Evolutionary conservation across 2,888 invertebrate genomes (phyloP), one percentile per base, ranked within the genome.

Genomic region (Ectobius pallidus): DNA sequence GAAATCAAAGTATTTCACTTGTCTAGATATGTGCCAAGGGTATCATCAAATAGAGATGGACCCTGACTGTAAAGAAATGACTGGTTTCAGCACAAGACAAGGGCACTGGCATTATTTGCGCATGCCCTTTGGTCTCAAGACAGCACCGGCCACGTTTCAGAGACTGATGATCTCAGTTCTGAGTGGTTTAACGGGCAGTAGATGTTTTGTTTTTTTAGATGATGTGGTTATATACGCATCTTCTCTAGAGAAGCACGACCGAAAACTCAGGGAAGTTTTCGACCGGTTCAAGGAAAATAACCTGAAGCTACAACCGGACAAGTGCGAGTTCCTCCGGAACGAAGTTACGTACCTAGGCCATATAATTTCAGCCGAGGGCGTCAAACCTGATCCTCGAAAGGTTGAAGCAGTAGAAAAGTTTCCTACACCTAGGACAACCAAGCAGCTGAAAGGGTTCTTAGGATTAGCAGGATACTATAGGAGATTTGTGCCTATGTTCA

Each of bases 281-380:
- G 9, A 30, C 18, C 22, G 3, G 20, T 32, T 42, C 3, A 30
- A n/a, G n/a, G 9, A 22, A 2, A 11, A 61, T 30, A 42, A 70
- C 14, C 61, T 77, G 22, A 77, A 75, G 42, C 39, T 78, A 11
- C 75, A 78, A 22, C 73, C 73, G 3, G 76, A 75, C 30, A 78
- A 79, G 73, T 77, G 76, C 65, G 72, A 76, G 49, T 78, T 79
- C 70, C 46, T 76, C 22, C 2, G 4, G 25, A 30, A 61, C 22
- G 7, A 30, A 27, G n/a, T 3, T 2, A 72, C 42, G 7, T 75
- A 63, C 20, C 27, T 76, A 32, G 73, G 78, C n/a, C 77, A 78
- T 44, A 18, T 65, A 22, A n/a, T n/a, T n/a, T n/a, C n/a, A n/a
- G n/a, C n/a, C n/a, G n/a, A n/a, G n/a, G n/a, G n/a, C n/a, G n/a